Evolutionary conservation across 53 echinoderm and acorn worm genomes (phyloP), one percentile per base, ranked within the genome.

Genomic region (Apostichopus leukothele): DNA sequence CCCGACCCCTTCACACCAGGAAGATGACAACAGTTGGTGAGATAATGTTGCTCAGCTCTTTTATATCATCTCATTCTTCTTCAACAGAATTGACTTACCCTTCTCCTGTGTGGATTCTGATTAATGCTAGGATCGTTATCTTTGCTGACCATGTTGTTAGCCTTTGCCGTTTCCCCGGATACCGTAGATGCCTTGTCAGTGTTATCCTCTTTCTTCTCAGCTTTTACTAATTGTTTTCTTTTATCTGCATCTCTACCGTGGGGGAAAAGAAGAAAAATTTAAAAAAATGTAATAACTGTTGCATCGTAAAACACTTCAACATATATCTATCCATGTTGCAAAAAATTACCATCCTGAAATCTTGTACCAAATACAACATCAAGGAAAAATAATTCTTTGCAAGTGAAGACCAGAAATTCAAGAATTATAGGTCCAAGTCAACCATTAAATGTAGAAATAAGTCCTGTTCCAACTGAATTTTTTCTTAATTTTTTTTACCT

Each of bases 181-280:
- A 93, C 90, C 78, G 92, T 89, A 18, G 93, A 92, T 60, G 86
- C 90, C 76, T 94, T 91, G 74, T 93, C 95, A 0, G 89, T 87
- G 13, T 91, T 92, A 76, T 92, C 90, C 20, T 89, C 90, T 73
- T 92, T 91, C 87, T 92, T 93, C 74, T 90, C 90, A 51, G 89
- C 74, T 83, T 91, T 91, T 7, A 89, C 89, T 75, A 89, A 78
- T 25, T 91, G 97, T 73, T 92, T 94, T 80, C 90, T 95, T 83
- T 94, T 96, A 52, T 96, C 97, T 6, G 97, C 95, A 92, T 96
- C 97, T 84, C 97, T 96, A 90, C 26, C 74, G 59, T 9, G 51
- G 59, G 39, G 39, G 39, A 3, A 39, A 39, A 39, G 18, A 89
- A 92, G 18, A 74, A 71, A 0, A 5, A 71, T n/a, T n/a, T n/a